Evolutionary conservation across 2,888 invertebrate genomes (phyloP), one percentile per base, ranked within the genome.

Genomic region (Rotaria sp.): DNA sequence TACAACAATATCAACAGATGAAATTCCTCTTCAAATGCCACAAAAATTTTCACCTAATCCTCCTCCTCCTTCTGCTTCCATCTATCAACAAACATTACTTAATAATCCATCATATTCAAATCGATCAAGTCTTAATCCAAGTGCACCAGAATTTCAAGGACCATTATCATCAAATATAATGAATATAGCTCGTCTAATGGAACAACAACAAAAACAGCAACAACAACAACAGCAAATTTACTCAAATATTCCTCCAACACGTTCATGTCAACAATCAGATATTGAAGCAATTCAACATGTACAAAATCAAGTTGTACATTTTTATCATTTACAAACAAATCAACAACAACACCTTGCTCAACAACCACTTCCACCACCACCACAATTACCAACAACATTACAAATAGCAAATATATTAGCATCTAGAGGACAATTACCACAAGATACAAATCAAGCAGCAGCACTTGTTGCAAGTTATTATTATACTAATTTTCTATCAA

Each of bases 391-490:
- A n/a, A 45, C 80, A 45, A 45, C 45, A 41, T 45, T 80, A n/a
- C 80, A 80, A 80, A 80, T 80, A 41, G 80, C 80, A 18, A 80
- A 80, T 80, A 80, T 45, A 26, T 26, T 80, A 26, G 80, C 80
- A 45, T 41, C 80, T 1, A 35, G 38, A n/a, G 80, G 80, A n/a
- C 80, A 80, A n/a, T 80, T 80, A 80, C 80, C 80, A 41, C 45
- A 41, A 45, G 80, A 80, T 45, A 38, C 80, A n/a, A 80, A 80
- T 80, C 41, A 41, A 45, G 80, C 80, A 45, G 80, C 80, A n/a
- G 80, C 80, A 45, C 45, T 80, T 26, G 80, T 80, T 24, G 80
- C 45, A 0, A 38, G 24, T 80, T 80, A 80, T 45, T 80, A 80
- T 21, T 67, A 67, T 35, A 45, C 45, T 45, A 80, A 80, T 45